phyloP scores from a whole-genome alignment of 1,140 invertebrate genomes.

The Pemphigus obesinymphae region DNA sequence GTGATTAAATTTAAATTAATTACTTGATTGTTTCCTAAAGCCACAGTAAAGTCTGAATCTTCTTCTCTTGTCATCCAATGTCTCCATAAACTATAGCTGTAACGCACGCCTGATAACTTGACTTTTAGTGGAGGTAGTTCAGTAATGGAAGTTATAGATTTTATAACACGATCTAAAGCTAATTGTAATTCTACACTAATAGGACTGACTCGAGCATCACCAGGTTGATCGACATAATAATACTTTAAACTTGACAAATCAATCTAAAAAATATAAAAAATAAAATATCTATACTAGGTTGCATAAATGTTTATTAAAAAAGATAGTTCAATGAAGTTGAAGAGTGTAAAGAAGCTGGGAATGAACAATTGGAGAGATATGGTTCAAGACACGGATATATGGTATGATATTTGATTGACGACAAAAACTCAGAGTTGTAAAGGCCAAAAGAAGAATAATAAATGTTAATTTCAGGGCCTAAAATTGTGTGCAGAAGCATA shows the following conservation, averaged over 20 bases:
- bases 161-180: constrained; percentile 58
- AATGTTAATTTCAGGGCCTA: too few species aligned
- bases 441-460: too few species aligned
- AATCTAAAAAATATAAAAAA: constrained; percentile 54
- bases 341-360: too few species aligned
- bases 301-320: too few species aligned
- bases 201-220: constrained; percentile 64
- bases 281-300: too few species aligned
- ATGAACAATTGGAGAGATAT: too few species aligned
- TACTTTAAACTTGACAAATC: constrained; percentile 66
- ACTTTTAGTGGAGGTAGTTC: constrained; percentile 51
- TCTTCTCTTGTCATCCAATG: constrained; percentile 69
- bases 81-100: constrained; percentile 65
- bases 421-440: too few species aligned
- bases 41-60: constrained; percentile 57
- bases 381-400: too few species aligned
- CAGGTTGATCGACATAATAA: constrained; percentile 70
- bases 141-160: constrained; percentile 51
- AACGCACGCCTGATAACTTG: constrained; percentile 57
- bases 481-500: too few species aligned
- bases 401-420: too few species aligned
- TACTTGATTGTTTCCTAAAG: constrained; percentile 61
- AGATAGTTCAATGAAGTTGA: too few species aligned
- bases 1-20: constrained; percentile 3
- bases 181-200: constrained; percentile 64